Evolutionary conservation across 2,888 invertebrate species (phyloP).

Genomic region (Plagodis dolabraria): DNA sequence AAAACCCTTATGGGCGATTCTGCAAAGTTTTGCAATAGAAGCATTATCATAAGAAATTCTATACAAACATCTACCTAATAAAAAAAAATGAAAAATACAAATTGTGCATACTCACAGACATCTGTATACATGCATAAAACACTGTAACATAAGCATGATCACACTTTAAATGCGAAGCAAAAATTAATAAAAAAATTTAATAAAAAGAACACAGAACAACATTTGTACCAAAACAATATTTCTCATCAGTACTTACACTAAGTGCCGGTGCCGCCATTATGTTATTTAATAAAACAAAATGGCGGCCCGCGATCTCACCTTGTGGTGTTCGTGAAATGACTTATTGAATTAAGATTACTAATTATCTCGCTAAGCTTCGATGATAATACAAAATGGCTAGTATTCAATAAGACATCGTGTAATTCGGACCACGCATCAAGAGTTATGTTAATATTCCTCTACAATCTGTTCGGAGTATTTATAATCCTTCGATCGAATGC

Average conservation of each 20-base stretch:
- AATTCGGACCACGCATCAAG: slow-evolving; percentile 17
- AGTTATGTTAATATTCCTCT: slow-evolving; percentile 1
- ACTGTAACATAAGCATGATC: slow-evolving; percentile 82
- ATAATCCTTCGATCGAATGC: background rate
- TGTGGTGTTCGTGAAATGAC: slow-evolving; percentile 54
- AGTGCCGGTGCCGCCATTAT: slow-evolving; percentile 68
- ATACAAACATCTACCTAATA: slow-evolving; percentile 37
- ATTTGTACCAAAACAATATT: slow-evolving; percentile 71
- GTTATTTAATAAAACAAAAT: slow-evolving; percentile 62
- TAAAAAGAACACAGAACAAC: slow-evolving; percentile 59
- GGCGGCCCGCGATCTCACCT: slow-evolving; percentile 67
- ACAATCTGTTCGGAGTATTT: background rate
- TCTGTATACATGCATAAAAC: slow-evolving; percentile 78
- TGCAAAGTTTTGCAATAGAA: slow-evolving; percentile 50
- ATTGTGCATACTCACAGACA: slow-evolving; percentile 83
- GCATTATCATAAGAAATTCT: slow-evolving; percentile 63
- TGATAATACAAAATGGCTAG: slow-evolving; percentile 36
- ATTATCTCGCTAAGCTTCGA: slow-evolving; percentile 26
- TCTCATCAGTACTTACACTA: slow-evolving; percentile 79
- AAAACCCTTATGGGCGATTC: slow-evolving; percentile 56
- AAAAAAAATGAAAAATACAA: slow-evolving; percentile 65
- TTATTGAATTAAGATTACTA: slow-evolving; percentile 48
- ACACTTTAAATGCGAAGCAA: slow-evolving; percentile 83
- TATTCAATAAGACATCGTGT: slow-evolving; percentile 44
- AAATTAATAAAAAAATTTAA: slow-evolving; percentile 54